Base-by-base conservation (phyloP, 2,888 invertebrate species). In the Cephus spinipes region DNA sequence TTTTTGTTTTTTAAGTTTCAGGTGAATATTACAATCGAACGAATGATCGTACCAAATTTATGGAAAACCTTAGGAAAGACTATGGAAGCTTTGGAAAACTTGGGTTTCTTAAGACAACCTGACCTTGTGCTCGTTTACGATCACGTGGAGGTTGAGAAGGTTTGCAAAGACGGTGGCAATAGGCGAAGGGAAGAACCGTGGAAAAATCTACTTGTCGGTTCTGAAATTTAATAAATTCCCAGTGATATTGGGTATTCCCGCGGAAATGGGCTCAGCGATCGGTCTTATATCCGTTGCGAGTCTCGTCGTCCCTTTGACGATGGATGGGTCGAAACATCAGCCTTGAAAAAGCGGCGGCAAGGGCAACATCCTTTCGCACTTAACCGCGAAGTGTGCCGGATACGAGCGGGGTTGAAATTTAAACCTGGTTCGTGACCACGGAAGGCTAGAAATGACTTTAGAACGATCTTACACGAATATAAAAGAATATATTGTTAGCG, bases 351-450 rank as follows among this genome's bases (percentile, higher is more conserved):
- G 75, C 73, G 31, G n/a, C 23, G 0, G 40, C 23, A 23, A 55
- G 40, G 73, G 76, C 23, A 78, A 81, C 73, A 73, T 76, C 73
- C 55, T 69, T 78, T 79, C 68, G 76, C 76, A 78, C 78, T 79
- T 79, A 75, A 75, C 74, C 35, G 6, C 33, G 40, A 55, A 23
- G 40, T 55, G 40, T 55, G 80, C 69, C 32, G 55, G 68, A 55
- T 34, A 68, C 73, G 75, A 40, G 68, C 73, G 33, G 68, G 74
- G 11, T 12, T 31, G 15, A 69, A 73, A 76, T n/a, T 79, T 76
- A 76, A 76, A 76, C 69, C 55, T 32, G 11, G 71, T 30, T 71
- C 71, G 71, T 32, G 31, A 55, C 40, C 23, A 9, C 23, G 23
- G 23, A 55, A 23, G 40, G 9, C 6, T 23, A 23, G 40, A 55